Evolutionary conservation across 2,113 vertebrate genomes (phyloP).

Genomic region (Ciconia boyciana): DNA sequence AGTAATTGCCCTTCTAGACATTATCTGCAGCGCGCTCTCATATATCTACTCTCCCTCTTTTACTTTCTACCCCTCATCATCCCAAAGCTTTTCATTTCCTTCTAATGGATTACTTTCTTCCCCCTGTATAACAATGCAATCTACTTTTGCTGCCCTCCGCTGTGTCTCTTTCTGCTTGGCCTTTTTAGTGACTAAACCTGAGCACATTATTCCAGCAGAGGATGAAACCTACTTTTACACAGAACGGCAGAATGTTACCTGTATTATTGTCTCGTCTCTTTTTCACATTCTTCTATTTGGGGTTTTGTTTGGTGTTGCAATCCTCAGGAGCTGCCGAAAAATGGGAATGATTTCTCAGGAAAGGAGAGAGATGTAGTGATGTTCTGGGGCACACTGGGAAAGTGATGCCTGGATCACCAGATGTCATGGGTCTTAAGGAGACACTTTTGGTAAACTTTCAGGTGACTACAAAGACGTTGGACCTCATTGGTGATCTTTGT

Average conservation of each 20-base stretch:
- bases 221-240: neutral
- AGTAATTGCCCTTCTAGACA: conserved; percentile 46
- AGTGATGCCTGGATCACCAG: neutral
- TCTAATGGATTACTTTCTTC: conserved; percentile 31
- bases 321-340: neutral
- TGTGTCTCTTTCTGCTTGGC: conserved; percentile 13
- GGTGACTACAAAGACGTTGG: neutral
- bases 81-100: conserved; percentile 23
- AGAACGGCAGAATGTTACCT: neutral
- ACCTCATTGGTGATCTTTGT: neutral
- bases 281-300: neutral
- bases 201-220: neutral
- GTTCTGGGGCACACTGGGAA: neutral
- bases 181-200: conserved; percentile 23
- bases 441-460: neutral
- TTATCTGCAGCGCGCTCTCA: neutral
- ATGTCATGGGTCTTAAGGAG: neutral
- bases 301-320: neutral
- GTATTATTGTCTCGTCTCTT: neutral
- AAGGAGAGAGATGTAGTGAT: neutral
- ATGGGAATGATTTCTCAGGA: neutral
- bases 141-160: neutral
- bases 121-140: neutral
- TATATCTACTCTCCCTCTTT: neutral
- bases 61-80: conserved; percentile 25